phyloP scores from a whole-genome alignment of 1,140 invertebrate species.

The Drosophila kikkawai region DNA sequence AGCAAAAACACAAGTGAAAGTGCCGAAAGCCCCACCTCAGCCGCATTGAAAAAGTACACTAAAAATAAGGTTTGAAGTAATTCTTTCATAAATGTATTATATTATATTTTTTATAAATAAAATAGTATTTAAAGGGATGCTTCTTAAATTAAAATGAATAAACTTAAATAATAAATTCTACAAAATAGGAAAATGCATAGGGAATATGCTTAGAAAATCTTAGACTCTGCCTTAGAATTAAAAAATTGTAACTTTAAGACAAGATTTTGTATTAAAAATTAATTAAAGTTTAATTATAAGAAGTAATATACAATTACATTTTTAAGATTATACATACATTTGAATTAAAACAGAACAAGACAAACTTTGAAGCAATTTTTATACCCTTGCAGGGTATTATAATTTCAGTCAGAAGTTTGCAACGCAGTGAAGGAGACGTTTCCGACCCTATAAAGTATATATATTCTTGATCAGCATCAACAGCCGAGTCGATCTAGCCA shows the following conservation, averaged over 20 bases:
- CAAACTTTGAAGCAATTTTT: neutral
- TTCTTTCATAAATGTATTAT: no score
- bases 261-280: neutral
- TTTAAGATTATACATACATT: neutral
- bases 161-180: neutral
- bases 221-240: neutral
- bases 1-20: slow-evolving; percentile 30
- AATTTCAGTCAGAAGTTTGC: no score
- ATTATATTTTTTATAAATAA: no score
- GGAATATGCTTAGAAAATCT: neutral
- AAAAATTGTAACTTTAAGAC: neutral
- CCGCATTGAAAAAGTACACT: neutral
- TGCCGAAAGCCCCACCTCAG: neutral
- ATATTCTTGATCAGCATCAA: no score
- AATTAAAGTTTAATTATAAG: neutral
- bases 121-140: no score
- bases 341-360: no score
- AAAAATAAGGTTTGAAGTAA: no score
- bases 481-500: no score
- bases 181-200: neutral
- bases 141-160: neutral
- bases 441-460: no score
- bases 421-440: no score
- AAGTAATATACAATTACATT: neutral
- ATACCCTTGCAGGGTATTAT: no score